A percentile compares a stretch with the other conserved stretches of the same genome.
These are phyloP conservation scores for Drosophila sucinea DNA, from an alignment of 1,140 invertebrate genomes.

Conservation along the genomic window DNA sequence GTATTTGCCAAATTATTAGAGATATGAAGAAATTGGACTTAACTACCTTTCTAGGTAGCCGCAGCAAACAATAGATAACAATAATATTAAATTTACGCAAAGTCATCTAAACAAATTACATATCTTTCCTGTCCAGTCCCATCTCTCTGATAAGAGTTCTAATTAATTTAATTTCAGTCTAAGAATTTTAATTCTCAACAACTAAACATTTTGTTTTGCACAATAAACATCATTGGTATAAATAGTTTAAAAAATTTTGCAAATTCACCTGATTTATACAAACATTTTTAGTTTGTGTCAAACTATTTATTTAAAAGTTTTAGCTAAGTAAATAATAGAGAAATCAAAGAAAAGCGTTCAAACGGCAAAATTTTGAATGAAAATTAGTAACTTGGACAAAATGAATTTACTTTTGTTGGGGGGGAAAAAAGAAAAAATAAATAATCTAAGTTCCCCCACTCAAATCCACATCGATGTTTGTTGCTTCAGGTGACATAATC, in stretches of 20 bases:
- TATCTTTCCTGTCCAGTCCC: not conserved
- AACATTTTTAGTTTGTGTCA: too few species aligned
- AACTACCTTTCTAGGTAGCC: not conserved
- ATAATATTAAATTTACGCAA: not conserved
- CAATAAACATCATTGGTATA: too few species aligned
- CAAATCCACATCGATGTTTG: not conserved
- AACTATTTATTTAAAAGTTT: too few species aligned
- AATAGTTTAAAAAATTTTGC: too few species aligned
- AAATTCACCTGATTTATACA: too few species aligned
- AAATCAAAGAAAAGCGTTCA: too few species aligned
- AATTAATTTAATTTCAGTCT: not conserved
- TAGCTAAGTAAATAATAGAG: too few species aligned
- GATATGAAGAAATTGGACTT: not conserved
- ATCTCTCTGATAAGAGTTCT: not conserved
- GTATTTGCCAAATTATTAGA: not conserved
- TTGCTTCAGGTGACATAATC: not conserved
- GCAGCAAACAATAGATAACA: constrained; percentile 1
- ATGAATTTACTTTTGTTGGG: too few species aligned
- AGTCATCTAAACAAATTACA: constrained; percentile 1
- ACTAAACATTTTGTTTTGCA: too few species aligned
- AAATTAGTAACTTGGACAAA: too few species aligned
- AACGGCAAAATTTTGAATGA: too few species aligned
- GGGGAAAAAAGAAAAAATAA: too few species aligned
- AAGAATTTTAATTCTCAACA: not conserved
- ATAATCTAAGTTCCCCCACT: not conserved